Base-by-base conservation (phyloP, 2,888 invertebrate genomes). In the Corbicula japonica region DNA sequence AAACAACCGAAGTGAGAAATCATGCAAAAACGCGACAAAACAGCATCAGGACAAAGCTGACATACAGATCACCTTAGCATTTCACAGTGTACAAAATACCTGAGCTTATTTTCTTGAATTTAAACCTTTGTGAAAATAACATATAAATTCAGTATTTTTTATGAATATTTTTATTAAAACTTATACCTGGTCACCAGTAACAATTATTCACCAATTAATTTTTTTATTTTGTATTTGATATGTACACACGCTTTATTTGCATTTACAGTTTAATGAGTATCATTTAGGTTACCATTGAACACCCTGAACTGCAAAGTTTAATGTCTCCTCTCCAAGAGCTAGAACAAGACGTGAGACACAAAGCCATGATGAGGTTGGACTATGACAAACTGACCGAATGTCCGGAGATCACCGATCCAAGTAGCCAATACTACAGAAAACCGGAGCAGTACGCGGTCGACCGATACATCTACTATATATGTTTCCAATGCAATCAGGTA, bases 381-480 rank as follows among this genome's bases (percentile, higher is more conserved):
- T 80, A 54, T 60, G 80, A 80, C 23, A 69, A 69, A 15, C 66
- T 80, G 26, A 68, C 62, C 18, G 76, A 62, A 15, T 35, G 52
- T 58, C 23, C 48, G 8, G 80, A 66, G 6, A 61, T 80, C 2
- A 68, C 63, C 0, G 35, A 66, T 38, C 63, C 56, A 0, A n/a
- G 46, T 0, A 41, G 76, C 26, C 52, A 56, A 18, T 80, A 50
- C 28, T 72, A 72, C 32, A 44, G 52, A 2, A 69, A 76, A 6
- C 44, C 69, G 1, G 54, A 44, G n/a, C 56, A 63, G 18, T 72
- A 62, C 61, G 80, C 80, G 2, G 48, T 80, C 35, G 56, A 76
- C 18, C 61, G 76, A 48, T 80, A 80, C 38, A 72, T 62, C 5
- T 80, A 80, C 38, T 80, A 76, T 23, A 68, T 61, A 15, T 80